Percentiles rank a stretch among this genome's conserved stretches.
phyloP scores from a whole-genome alignment of 2,113 vertebrate species.

The Calidris pugnax region DNA sequence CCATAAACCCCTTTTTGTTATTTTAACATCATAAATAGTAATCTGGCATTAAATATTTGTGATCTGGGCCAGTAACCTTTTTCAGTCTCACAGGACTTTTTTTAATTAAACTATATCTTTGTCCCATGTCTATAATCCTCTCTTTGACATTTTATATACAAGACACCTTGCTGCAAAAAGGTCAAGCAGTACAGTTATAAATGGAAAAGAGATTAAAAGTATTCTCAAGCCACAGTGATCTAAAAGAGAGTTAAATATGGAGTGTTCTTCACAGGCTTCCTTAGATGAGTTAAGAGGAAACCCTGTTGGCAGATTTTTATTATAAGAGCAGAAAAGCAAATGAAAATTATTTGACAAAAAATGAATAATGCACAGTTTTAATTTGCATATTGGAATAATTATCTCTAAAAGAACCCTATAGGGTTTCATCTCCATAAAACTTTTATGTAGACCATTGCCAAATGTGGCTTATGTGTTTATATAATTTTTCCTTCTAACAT shows the following conservation, averaged over 20 bases:
- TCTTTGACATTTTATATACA: conserved; percentile 87
- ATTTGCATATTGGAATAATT: conserved; percentile 65
- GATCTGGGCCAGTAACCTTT: conserved; percentile 84
- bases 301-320: conserved; percentile 76
- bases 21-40: conserved; percentile 82
- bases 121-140: conserved; percentile 84
- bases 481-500: conserved; percentile 63
- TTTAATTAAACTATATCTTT: conserved; percentile 88
- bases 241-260: conserved; percentile 80
- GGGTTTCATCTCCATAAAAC: conserved; percentile 51
- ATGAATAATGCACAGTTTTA: conserved; percentile 65
- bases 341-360: conserved; percentile 69
- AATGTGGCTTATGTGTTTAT: conserved; percentile 40
- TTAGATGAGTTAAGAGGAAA: conserved; percentile 71
- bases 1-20: conserved; percentile 73
- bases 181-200: conserved; percentile 86
- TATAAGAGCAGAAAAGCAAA: conserved; percentile 69
- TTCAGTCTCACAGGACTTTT: conserved; percentile 82
- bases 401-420: conserved; percentile 33
- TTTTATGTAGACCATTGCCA: conserved; percentile 37
- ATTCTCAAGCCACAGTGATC: conserved; percentile 82
- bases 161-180: conserved; percentile 84
- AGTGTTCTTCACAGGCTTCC: conserved; percentile 73
- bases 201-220: conserved; percentile 87
- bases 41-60: conserved; percentile 88